Evolutionary conservation across 2,888 invertebrate species (phyloP), one percentile per base, ranked within the genome.

Genomic region (Tetheella fluctuosa): DNA sequence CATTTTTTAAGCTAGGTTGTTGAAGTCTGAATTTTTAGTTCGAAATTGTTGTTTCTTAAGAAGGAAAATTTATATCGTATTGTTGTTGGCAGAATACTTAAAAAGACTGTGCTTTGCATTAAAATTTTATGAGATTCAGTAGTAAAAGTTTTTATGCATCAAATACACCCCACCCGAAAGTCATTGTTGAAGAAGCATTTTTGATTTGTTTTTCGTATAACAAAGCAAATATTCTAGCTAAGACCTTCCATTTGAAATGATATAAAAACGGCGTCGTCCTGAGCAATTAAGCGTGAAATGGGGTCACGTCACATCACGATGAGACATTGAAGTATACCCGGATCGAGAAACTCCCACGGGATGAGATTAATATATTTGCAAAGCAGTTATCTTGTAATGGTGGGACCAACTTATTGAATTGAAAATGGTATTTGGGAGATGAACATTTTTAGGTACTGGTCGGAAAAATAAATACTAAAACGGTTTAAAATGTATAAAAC

Each of bases 201-300:
- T n/a, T n/a, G 7, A 39, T 39, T 20, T 48, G 15, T 48, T 48
- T 48, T 10, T 1, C 20, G 10, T 17, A 1, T 20, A 48, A 48
- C 17, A 20, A 48, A 20, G 48, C 20, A 48, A 48, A 48, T 20
- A 17, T 48, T 17, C 48, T n/a, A 48, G 48, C 48, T 20, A 48
- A 48, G 17, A 48, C 4, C 15, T n/a, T 42, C 17, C 7, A 42
- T 20, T n/a, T 20, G n/a, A 48, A 20, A 48, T 48, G 48, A 48
- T 48, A 48, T 48, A 48, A 48, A 48, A 48, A 48, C 48, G 55
- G 54, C 58, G 57, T 65, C 64, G 64, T 67, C 68, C 65, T 60
- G 60, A 73, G 73, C 74, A 81, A 80, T 84, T 81, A 83, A 77
- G 70, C 74, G 74, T 76, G 75, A 81, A 82, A 83, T 77, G 70